These are phyloP conservation scores for Cydia splendana DNA, from an alignment of 1,140 invertebrate genomes.

Conservation along the genomic window DNA sequence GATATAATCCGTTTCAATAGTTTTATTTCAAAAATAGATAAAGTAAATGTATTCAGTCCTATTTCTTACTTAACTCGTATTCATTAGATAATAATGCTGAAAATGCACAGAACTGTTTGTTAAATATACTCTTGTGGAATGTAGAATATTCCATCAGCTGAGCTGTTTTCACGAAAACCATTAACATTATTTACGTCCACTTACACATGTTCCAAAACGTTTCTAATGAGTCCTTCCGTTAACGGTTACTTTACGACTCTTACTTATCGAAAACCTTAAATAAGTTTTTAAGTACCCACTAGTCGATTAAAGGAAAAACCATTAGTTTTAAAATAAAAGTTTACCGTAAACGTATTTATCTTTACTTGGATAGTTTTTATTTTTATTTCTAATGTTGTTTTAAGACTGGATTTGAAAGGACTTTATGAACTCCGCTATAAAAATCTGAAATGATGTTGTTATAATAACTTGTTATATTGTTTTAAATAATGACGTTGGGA, in stretches of 20 bases:
- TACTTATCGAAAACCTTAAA: slow-evolving; percentile 45
- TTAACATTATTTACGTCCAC: slow-evolving; percentile 29
- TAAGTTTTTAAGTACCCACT: slow-evolving; percentile 54
- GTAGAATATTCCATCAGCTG: neutral
- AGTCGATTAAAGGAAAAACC: slow-evolving; percentile 65
- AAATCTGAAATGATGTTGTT: slow-evolving; percentile 55
- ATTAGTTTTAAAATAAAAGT: slow-evolving; percentile 55
- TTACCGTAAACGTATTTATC: slow-evolving; percentile 61
- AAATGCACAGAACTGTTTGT: neutral
- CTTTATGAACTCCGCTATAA: slow-evolving; percentile 65
- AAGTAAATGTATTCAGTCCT: too few species aligned
- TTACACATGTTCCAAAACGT: slow-evolving; percentile 20
- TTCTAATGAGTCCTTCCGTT: slow-evolving; percentile 29
- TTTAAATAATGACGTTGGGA: slow-evolving; percentile 43
- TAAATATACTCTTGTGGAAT: neutral
- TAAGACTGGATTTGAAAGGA: slow-evolving; percentile 52
- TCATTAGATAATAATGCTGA: neutral
- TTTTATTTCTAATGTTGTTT: slow-evolving; percentile 63
- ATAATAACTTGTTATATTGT: slow-evolving; percentile 57
- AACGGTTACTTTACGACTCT: slow-evolving; percentile 50
- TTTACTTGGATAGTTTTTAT: slow-evolving; percentile 53
- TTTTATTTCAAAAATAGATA: too few species aligned
- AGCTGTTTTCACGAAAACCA: slow-evolving; percentile 24
- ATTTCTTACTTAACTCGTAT: too few species aligned
- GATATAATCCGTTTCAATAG: too few species aligned